phyloP scores from a whole-genome alignment of 2,113 vertebrate species.

The Gambusia affinis region DNA sequence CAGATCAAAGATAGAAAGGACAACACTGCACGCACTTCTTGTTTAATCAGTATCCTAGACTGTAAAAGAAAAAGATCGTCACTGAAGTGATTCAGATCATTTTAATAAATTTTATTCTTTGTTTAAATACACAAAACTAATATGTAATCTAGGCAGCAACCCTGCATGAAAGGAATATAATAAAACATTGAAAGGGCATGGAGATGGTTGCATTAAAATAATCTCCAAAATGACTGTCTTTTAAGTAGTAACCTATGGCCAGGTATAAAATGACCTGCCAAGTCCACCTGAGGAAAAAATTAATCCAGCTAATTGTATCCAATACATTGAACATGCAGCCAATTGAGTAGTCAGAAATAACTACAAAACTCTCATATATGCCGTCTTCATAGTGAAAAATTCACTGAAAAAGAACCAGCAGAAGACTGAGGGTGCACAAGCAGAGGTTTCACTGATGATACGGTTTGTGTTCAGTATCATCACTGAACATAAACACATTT shows the following conservation, averaged over 20 bases:
- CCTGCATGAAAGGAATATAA: background rate
- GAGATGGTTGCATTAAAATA: background rate
- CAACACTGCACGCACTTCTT: too few species aligned
- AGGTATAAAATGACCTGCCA: constrained; percentile 5
- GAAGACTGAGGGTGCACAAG: constrained; percentile 1
- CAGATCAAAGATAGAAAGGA: too few species aligned
- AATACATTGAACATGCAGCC: background rate
- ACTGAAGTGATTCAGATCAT: too few species aligned
- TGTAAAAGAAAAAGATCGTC: too few species aligned
- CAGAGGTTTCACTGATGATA: background rate
- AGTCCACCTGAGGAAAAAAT: background rate
- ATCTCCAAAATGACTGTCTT: constrained; percentile 3
- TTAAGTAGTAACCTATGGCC: background rate
- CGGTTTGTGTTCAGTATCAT: too few species aligned
- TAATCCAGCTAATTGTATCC: constrained; percentile 17
- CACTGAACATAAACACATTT: too few species aligned
- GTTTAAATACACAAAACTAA: background rate
- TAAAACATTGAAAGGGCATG: background rate
- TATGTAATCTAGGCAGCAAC: background rate
- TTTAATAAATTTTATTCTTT: too few species aligned
- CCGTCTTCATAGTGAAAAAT: background rate
- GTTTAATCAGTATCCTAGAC: too few species aligned
- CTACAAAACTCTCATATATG: background rate
- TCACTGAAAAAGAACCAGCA: background rate
- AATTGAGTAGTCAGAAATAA: background rate